Conservation (phyloP, 2,888 invertebrate species). For the Bhutanitis thaidina region DNA sequence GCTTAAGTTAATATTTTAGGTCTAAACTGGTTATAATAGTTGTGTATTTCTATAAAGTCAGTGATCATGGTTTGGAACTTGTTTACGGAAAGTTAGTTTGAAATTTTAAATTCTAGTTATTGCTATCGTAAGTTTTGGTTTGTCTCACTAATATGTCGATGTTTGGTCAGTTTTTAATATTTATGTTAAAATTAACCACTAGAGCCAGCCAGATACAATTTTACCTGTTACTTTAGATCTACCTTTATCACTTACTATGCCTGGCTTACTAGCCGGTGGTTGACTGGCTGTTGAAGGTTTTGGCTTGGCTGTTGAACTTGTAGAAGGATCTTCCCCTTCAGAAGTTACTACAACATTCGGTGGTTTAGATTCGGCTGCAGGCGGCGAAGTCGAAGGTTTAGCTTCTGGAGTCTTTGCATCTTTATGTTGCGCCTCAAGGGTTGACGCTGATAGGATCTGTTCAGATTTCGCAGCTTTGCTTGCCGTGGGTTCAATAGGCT, state of each 20-base stretch:
- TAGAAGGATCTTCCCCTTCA: conserved; percentile 1
- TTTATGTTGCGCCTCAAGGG: conserved; percentile 50
- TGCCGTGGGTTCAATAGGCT: conserved; percentile 60
- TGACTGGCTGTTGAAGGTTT: conserved; percentile 56
- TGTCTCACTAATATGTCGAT: conserved; percentile 57
- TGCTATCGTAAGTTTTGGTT: conserved; percentile 42
- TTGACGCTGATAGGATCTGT: conserved; percentile 61
- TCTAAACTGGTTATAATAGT: too few species aligned
- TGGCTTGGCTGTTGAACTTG: conserved; percentile 4
- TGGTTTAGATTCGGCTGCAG: conserved; percentile 31
- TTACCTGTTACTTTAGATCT: conserved; percentile 87
- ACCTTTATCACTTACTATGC: conserved; percentile 76
- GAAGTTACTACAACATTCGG: conserved; percentile 28
- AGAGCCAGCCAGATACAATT: conserved; percentile 87
- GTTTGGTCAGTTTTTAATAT: conserved; percentile 16
- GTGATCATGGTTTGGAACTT: too few species aligned
- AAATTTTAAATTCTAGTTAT: conserved; percentile 38
- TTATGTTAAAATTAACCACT: conserved; percentile 31
- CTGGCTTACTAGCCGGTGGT: conserved; percentile 44
- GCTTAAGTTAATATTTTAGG: too few species aligned
- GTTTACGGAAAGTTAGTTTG: too few species aligned
- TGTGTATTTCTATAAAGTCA: too few species aligned
- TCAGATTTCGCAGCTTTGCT: conserved; percentile 39
- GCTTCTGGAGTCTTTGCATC: conserved; percentile 33
- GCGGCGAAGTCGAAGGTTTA: conserved; percentile 31